Percentiles rank a stretch among this genome's conserved stretches.
Conservation (phyloP, 2,113 vertebrate genomes). For the Prunella fulvescens region DNA sequence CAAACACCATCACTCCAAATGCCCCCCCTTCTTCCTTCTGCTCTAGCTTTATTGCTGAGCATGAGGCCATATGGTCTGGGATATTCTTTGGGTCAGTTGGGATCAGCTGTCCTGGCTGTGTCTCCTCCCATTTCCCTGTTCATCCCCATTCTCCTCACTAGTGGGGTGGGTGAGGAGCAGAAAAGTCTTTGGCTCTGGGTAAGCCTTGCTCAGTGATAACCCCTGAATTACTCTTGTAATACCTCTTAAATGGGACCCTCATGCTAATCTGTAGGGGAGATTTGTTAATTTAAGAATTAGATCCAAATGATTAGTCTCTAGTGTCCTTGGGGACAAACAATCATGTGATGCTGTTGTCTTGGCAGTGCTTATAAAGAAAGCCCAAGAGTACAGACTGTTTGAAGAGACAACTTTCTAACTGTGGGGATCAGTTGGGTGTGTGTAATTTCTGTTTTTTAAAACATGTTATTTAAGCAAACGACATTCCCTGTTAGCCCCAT, state of each 20-base stretch:
- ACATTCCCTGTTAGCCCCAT: neutral
- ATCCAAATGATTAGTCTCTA: neutral
- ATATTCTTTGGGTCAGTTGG: neutral
- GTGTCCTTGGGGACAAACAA: neutral
- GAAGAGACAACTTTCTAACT: neutral
- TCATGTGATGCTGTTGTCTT: neutral
- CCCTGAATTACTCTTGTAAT: neutral
- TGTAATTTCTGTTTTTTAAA: neutral
- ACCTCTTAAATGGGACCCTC: neutral
- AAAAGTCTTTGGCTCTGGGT: neutral
- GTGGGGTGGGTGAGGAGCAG: neutral
- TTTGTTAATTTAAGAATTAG: neutral
- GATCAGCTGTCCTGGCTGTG: neutral
- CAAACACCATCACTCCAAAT: rapidly evolving
- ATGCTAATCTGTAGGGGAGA: neutral
- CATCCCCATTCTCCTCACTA: neutral
- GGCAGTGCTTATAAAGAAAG: neutral
- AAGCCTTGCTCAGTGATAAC: neutral
- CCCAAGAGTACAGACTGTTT: neutral
- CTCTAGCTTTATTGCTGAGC: neutral
- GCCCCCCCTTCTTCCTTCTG: neutral
- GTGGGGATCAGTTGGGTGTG: neutral
- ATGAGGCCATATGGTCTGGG: rapidly evolving
- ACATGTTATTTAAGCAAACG: neutral
- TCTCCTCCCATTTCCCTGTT: neutral